A percentile compares a stretch with the other conserved stretches of the same genome.
These are phyloP conservation scores for Hippoglossus stenolepis DNA, from an alignment of 2,113 vertebrate genomes.

Conservation along the genomic window DNA sequence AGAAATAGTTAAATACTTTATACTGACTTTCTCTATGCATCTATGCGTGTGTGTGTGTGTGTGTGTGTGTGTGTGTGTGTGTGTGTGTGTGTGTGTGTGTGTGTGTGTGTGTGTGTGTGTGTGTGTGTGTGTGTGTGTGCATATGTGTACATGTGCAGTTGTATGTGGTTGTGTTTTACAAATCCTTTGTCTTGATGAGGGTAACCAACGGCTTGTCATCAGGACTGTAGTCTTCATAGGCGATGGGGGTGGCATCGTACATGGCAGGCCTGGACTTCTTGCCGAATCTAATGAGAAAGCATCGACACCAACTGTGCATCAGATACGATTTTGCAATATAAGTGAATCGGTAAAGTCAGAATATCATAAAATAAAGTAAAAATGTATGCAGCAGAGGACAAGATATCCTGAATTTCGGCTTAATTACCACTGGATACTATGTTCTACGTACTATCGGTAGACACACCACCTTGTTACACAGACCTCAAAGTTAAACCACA, in stretches of 20 bases:
- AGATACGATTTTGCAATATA: not conserved
- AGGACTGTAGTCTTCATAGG: slow-evolving; percentile 97
- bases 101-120: not conserved
- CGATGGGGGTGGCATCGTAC: slow-evolving; percentile 96
- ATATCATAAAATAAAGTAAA: not conserved
- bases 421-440: not conserved
- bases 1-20: slow-evolving; percentile 67
- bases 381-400: not conserved
- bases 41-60: slow-evolving; percentile 12
- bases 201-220: slow-evolving; percentile 98
- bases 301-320: not conserved
- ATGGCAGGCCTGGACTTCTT: slow-evolving; percentile 97
- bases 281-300: slow-evolving; percentile 88
- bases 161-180: slow-evolving; percentile 83
- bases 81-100: slow-evolving; percentile 12
- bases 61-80: not conserved
- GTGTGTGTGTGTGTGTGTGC: not conserved
- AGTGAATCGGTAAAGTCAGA: not conserved
- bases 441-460: not conserved
- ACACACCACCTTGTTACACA: not conserved
- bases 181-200: slow-evolving; percentile 99
- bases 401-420: not conserved
- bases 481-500: not conserved
- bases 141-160: slow-evolving; percentile 4
- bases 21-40: slow-evolving; percentile 30